These are phyloP conservation scores for Spea hammondii DNA, from an alignment of 2,797 vertebrate species.

Conservation along the genomic window DNA sequence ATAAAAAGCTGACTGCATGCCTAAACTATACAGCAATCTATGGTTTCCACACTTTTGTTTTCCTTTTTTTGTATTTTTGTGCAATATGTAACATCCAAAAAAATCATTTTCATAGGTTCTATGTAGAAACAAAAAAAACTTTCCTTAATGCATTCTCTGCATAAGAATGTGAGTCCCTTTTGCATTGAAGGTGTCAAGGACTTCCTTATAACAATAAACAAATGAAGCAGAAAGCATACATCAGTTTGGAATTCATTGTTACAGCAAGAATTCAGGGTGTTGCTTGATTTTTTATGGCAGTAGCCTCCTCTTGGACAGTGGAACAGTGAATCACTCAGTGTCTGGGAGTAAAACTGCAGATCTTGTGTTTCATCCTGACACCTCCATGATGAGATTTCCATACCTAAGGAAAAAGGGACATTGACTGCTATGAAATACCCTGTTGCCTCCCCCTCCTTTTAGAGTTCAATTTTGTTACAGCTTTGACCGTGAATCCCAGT, in stretches of 20 bases:
- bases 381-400: constrained; percentile 82
- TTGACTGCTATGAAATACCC: constrained; percentile 77
- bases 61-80: too few species aligned
- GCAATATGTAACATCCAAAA: too few species aligned
- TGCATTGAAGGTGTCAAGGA: constrained; percentile 33
- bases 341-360: constrained; percentile 76
- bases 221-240: constrained; percentile 51
- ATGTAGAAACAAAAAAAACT: neutral
- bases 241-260: constrained; percentile 57
- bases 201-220: constrained; percentile 25
- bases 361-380: constrained; percentile 83
- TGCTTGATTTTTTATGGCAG: constrained; percentile 71
- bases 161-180: constrained; percentile 10
- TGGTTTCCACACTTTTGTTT: neutral
- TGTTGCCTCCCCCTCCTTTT: constrained; percentile 70
- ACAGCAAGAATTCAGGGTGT: constrained; percentile 64
- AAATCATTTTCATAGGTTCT: too few species aligned
- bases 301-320: constrained; percentile 64
- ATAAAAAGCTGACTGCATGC: neutral
- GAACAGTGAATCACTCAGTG: constrained; percentile 72
- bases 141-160: neutral
- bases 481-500: constrained; percentile 64
- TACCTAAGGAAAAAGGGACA: constrained; percentile 70
- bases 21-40: neutral
- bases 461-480: constrained; percentile 63